Conservation (phyloP, 2,797 vertebrate species). For the Pterois miles region DNA sequence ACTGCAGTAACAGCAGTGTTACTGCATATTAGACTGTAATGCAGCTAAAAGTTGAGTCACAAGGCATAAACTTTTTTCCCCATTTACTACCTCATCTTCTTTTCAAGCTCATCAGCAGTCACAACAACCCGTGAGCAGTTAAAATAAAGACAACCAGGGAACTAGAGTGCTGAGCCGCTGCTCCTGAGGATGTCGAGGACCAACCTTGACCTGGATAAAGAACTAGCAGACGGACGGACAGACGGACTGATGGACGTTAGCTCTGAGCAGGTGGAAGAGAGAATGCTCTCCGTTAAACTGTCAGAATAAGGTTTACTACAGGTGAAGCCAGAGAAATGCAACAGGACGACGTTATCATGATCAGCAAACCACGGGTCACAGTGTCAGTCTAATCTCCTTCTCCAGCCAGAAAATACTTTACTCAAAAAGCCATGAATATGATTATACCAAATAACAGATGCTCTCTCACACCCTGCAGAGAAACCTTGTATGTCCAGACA, state of each 20-base stretch:
- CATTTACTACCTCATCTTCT: neutral
- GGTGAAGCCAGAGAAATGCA: constrained; percentile 38
- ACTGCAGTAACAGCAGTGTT: neutral
- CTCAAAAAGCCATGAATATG: constrained; percentile 78
- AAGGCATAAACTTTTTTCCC: neutral
- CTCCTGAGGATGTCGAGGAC: neutral
- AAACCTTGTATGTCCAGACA: constrained; percentile 17
- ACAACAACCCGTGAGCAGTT: neutral
- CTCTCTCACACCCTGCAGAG: constrained; percentile 26
- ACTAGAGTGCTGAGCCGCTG: neutral
- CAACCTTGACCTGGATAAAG: constrained; percentile 6
- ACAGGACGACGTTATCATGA: constrained; percentile 50
- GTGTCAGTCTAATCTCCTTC: constrained; percentile 67
- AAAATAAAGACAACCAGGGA: neutral
- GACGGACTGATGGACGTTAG: constrained; percentile 1
- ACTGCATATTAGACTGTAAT: neutral
- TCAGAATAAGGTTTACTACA: constrained; percentile 27
- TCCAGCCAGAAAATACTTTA: constrained; percentile 57
- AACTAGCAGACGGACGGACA: neutral
- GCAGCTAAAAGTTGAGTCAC: neutral
- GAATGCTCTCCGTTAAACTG: constrained; percentile 39
- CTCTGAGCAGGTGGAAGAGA: constrained; percentile 35
- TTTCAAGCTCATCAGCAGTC: neutral
- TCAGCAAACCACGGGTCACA: constrained; percentile 55
- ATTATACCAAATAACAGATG: constrained; percentile 71